Evolutionary conservation across 2,888 invertebrate genomes (phyloP), one percentile per base, ranked within the genome.

Genomic region (Eubasilissa splendida): DNA sequence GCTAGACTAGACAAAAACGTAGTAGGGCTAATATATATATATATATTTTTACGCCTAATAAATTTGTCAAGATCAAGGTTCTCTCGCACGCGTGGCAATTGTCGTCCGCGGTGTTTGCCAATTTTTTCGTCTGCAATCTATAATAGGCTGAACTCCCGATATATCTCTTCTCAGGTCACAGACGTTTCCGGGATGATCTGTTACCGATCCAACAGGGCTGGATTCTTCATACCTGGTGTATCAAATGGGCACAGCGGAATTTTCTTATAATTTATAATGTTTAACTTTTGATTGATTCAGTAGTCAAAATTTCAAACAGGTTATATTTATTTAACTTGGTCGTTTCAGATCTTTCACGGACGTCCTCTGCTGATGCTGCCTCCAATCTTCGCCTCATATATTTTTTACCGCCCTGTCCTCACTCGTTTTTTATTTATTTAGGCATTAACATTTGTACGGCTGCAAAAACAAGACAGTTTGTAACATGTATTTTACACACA

Each of bases 41-140:
- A 22, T 22, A 22, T 22, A 54, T 73, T 42, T 33, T 73, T 54
- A 56, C 14, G 10, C n/a, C n/a, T n/a, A 73, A 73, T 73, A 73
- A 73, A 73, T 58, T 73, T 33, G 56, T 73, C 12, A 73, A 73
- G 71, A 73, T 73, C 71, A 73, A 73, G 71, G 71, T 73, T 73
- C 58, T 8, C 11, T 12, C 10, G 56, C 71, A 56, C 5, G 56
- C 71, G 71, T 33, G 42, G 54, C 71, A 12, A 71, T 56, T 53
- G 22, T 56, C 54, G 53, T 56, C 71, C 33, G 71, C 33, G 10
- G 12, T 33, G 58, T 54, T 42, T 73, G 71, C 71, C 71, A 73
- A 73, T n/a, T 73, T 56, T 73, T 33, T 56, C 31, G 54, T 73
- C 58, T 73, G 33, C 71, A n/a, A 14, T 31, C 14, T 12, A 65